Evolutionary conservation across 1,140 invertebrate species (phyloP).

Genomic region (Ooceraea biroi): DNA sequence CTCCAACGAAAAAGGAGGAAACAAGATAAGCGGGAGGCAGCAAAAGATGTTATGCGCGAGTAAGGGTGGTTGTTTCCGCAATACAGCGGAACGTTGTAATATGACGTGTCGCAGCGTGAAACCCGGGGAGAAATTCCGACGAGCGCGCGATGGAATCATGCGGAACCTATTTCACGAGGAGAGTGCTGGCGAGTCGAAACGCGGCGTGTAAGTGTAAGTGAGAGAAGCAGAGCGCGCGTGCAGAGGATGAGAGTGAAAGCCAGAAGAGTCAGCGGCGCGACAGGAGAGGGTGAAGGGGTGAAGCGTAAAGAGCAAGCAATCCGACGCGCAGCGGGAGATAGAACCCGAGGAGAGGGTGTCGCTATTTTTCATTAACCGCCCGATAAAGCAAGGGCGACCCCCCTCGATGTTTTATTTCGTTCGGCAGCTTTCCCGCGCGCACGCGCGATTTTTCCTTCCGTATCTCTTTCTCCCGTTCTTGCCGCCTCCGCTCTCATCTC

Average conservation of each 20-base stretch:
- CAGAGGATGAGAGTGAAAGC: slow-evolving; percentile 42
- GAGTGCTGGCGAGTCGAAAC: slow-evolving; percentile 71
- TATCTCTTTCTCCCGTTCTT: slow-evolving; percentile 56
- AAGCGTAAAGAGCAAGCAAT: slow-evolving; percentile 80
- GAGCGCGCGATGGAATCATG: slow-evolving; percentile 76
- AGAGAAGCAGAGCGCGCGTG: slow-evolving; percentile 30
- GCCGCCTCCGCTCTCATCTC: slow-evolving; percentile 11
- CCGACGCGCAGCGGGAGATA: slow-evolving; percentile 77
- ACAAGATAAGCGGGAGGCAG: neutral
- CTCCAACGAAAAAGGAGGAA: slow-evolving; percentile 16
- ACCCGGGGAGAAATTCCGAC: slow-evolving; percentile 76
- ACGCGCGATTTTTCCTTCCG: slow-evolving; percentile 20
- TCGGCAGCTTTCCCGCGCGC: slow-evolving; percentile 31
- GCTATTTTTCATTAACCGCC: slow-evolving; percentile 84
- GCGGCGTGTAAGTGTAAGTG: slow-evolving; percentile 39
- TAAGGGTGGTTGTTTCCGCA: slow-evolving; percentile 48
- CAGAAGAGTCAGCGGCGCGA: slow-evolving; percentile 13
- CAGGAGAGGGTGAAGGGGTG: slow-evolving; percentile 59
- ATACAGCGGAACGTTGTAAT: slow-evolving; percentile 75
- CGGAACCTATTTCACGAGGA: slow-evolving; percentile 75
- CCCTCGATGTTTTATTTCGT: slow-evolving; percentile 77
- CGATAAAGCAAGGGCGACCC: slow-evolving; percentile 74
- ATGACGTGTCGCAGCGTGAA: slow-evolving; percentile 81
- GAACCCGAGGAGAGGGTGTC: slow-evolving; percentile 78
- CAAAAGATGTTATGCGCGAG: slow-evolving; percentile 19